Base-by-base conservation (phyloP, 1,140 invertebrate species). In the Vanessa tameamea region DNA sequence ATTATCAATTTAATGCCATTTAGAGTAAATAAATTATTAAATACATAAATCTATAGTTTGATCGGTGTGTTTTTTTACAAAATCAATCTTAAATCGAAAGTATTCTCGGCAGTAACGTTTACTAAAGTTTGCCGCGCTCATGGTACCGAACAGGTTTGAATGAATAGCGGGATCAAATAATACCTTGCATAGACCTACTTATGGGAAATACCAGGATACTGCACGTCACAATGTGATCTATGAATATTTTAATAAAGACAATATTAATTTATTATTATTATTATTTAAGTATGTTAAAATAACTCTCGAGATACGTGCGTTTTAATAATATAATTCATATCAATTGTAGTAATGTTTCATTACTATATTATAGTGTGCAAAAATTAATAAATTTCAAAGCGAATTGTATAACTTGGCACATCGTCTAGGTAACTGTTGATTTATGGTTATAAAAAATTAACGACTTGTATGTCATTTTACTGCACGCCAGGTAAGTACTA, bases 401-500 rank as follows among this genome's bases (percentile, higher is more conserved):
- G 20, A 12, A 57, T 20, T 57, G 20, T 26, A 57, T 57, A 23
- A 57, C 16, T 9, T 23, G 55, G 23, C n/a, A 57, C 55, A 31
- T 57, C 55, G 14, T 11, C 53, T 20, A 67, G 8, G 6, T 5
- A 55, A 26, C 65, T 51, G 48, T 50, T 87, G 85, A 87, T 84
- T 86, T 83, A 86, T 81, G 75, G 73, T 67, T 64, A 82, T 80
- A 83, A 80, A 78, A 77, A 78, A 76, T 73, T 87, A 85, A 87
- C 82, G 83, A 85, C 81, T 71, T 73, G 77, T 76, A 80, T 77
- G 81, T 81, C 75, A 84, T 83, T 84, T 87, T 82, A 81, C 79
- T 81, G n/a, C 50, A 53, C 15, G 50, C 50, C 15, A 77, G 78
- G 81, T 85, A 79, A 80, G 76, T 77, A 76, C 66, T 78, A 81